Conservation (phyloP, 1,140 invertebrate genomes). For the Dinoponera quadriceps region DNA sequence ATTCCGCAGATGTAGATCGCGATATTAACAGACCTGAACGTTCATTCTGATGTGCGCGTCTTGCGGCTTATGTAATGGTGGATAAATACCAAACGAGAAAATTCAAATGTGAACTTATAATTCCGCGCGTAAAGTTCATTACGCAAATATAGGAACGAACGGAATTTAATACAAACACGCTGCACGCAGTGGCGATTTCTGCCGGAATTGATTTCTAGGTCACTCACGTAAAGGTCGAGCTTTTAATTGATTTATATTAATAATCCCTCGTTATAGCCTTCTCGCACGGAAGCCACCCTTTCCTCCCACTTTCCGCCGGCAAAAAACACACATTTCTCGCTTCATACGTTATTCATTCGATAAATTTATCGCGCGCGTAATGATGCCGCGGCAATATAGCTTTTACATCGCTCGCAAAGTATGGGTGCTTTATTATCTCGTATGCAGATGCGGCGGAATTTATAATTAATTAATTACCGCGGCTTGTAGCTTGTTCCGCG, state of each 20-base stretch:
- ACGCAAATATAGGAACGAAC: slow-evolving; percentile 12
- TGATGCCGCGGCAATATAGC: neutral
- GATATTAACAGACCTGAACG: slow-evolving; percentile 57
- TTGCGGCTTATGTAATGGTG: slow-evolving; percentile 9
- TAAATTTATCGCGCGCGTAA: slow-evolving; percentile 20
- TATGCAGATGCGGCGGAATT: neutral
- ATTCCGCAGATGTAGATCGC: slow-evolving; percentile 36
- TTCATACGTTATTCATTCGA: neutral
- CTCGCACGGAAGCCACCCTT: too few species aligned
- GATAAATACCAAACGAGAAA: neutral
- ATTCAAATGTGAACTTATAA: slow-evolving; percentile 36
- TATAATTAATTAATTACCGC: slow-evolving; percentile 54
- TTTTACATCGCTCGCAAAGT: neutral
- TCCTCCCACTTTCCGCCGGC: neutral
- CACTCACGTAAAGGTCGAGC: slow-evolving; percentile 1
- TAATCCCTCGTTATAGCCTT: neutral
- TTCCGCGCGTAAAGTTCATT: slow-evolving; percentile 18
- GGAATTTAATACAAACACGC: slow-evolving; percentile 36
- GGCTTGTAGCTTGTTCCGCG: neutral
- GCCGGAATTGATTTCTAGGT: slow-evolving; percentile 16
- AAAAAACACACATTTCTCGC: neutral
- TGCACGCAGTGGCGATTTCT: neutral
- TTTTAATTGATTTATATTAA: slow-evolving; percentile 10
- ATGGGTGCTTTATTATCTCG: slow-evolving; percentile 22
- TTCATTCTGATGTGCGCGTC: slow-evolving; percentile 34